Percentiles rank a stretch among this genome's conserved stretches.
These are phyloP conservation scores for Falco novaeseelandiae DNA, from an alignment of 2,797 vertebrate genomes.

Conservation along the genomic window DNA sequence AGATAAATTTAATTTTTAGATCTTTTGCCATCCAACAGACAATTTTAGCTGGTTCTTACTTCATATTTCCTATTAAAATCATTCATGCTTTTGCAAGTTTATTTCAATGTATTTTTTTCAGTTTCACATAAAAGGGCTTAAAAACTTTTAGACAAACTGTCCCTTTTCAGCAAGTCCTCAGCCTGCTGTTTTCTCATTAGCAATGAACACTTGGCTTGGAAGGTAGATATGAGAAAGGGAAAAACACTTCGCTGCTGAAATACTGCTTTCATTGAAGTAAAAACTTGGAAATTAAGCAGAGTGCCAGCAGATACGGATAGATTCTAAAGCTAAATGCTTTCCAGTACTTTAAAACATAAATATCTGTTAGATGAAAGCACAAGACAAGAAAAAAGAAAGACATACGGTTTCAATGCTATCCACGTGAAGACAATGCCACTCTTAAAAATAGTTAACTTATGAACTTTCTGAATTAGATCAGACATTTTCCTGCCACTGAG, in stretches of 20 bases:
- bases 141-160: not conserved
- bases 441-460: slow-evolving; percentile 62
- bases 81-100: not conserved
- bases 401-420: slow-evolving; percentile 70
- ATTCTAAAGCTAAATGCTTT: slow-evolving; percentile 69
- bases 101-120: not conserved
- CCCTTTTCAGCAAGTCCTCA: not conserved
- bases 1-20: not conserved
- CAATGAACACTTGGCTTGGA: slow-evolving; percentile 13
- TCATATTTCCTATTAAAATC: not conserved
- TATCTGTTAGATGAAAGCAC: slow-evolving; percentile 70
- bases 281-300: slow-evolving; percentile 66
- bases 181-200: not conserved
- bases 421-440: slow-evolving; percentile 65
- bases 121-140: not conserved
- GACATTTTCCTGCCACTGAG: slow-evolving; percentile 57
- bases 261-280: not conserved
- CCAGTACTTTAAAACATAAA: slow-evolving; percentile 72
- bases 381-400: slow-evolving; percentile 64
- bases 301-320: slow-evolving; percentile 64
- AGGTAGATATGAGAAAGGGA: not conserved
- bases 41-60: not conserved
- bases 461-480: slow-evolving; percentile 56
- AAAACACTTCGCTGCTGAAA: not conserved
- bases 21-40: not conserved